These are phyloP conservation scores for Eutolmus rufibarbis DNA, from an alignment of 2,888 invertebrate genomes.

Conservation along the genomic window DNA sequence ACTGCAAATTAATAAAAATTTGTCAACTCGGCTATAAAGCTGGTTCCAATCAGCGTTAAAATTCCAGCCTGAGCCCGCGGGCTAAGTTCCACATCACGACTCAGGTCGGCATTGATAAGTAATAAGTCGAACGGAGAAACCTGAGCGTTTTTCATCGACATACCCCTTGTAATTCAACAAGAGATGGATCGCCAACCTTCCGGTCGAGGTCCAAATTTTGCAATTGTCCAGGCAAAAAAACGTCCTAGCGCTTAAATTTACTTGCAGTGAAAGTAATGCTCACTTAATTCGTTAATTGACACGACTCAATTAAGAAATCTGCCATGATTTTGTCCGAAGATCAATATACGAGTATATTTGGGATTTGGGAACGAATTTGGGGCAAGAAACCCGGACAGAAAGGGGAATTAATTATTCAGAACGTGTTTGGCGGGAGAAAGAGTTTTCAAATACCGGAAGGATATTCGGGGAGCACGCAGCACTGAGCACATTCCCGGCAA, in stretches of 20 bases:
- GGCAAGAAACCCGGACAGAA: background rate
- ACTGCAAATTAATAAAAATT: conserved; percentile 44
- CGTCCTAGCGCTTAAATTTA: background rate
- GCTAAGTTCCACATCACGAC: conserved; percentile 24
- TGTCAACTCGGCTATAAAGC: conserved; percentile 25
- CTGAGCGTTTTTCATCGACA: background rate
- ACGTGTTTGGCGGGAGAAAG: background rate
- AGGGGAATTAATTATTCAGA: conserved; percentile 29
- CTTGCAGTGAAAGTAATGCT: background rate
- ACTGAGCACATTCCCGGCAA: conserved; percentile 14
- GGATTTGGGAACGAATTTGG: background rate
- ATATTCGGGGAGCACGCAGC: conserved; percentile 30
- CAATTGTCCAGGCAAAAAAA: background rate
- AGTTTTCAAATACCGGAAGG: conserved; percentile 26
- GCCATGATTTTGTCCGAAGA: background rate
- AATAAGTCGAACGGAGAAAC: background rate
- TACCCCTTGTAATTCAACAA: background rate
- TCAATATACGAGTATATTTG: background rate
- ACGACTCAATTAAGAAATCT: conserved; percentile 28
- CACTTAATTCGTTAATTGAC: conserved; percentile 11
- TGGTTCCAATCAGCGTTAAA: conserved; percentile 26
- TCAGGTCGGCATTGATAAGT: conserved; percentile 22
- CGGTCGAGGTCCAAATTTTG: background rate
- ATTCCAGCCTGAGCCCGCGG: background rate
- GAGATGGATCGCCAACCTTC: background rate